Evolutionary conservation across 2,888 invertebrate genomes (phyloP).

Genomic region (Spodoptera littoralis): DNA sequence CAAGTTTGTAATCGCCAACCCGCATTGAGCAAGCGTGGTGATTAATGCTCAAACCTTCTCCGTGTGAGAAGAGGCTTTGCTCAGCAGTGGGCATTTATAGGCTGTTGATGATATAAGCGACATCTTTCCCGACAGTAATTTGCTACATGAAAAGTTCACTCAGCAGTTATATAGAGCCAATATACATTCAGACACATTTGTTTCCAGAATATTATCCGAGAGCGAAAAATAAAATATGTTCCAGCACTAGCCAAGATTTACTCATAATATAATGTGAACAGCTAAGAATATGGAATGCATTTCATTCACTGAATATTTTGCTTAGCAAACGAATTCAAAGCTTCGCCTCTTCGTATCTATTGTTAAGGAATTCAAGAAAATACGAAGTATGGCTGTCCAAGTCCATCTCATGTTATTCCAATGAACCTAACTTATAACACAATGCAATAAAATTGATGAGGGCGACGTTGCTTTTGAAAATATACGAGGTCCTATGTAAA

Average conservation of each 20-base stretch:
- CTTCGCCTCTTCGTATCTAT: slow-evolving; percentile 38
- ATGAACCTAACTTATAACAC: slow-evolving; percentile 57
- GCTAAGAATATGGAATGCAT: slow-evolving; percentile 54
- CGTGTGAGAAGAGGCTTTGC: too few species aligned
- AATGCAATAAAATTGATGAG: slow-evolving; percentile 51
- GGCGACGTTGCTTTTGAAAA: slow-evolving; percentile 37
- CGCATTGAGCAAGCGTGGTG: too few species aligned
- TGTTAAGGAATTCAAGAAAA: slow-evolving; percentile 52
- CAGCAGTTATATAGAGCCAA: background rate
- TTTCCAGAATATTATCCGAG: slow-evolving; percentile 33
- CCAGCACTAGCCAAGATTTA: slow-evolving; percentile 27
- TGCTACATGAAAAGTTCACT: too few species aligned
- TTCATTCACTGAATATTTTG: slow-evolving; percentile 54
- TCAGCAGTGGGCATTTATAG: too few species aligned
- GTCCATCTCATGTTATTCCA: slow-evolving; percentile 59
- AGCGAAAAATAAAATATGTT: slow-evolving; percentile 31
- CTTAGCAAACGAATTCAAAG: slow-evolving; percentile 53
- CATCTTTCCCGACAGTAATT: too few species aligned
- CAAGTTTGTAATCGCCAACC: too few species aligned
- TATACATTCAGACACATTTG: slow-evolving; percentile 16
- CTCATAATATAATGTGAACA: slow-evolving; percentile 42
- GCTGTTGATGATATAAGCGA: too few species aligned
- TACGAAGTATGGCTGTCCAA: slow-evolving; percentile 35
- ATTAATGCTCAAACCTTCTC: too few species aligned
- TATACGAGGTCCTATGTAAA: slow-evolving; percentile 30